Conservation (phyloP, 2,888 invertebrate genomes). For the Drosophila paranaensis region DNA sequence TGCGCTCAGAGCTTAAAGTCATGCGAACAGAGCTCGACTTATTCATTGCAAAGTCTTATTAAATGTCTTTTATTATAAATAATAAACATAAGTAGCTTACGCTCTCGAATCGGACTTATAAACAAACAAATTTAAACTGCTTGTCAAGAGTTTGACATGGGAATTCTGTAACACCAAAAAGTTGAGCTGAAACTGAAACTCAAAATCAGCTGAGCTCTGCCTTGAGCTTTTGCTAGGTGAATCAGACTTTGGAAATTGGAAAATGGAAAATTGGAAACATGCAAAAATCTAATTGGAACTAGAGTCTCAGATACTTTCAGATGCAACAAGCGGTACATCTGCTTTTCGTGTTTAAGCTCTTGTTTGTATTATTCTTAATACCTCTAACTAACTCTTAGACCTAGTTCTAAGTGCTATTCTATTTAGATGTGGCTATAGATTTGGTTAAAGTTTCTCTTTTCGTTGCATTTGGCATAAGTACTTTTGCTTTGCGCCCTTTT, state of each 20-base stretch:
- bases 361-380: background rate
- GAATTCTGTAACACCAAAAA: background rate
- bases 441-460: constrained; percentile 7
- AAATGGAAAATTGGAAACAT: too few species aligned
- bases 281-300: background rate
- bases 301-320: constrained; percentile 1
- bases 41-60: constrained; percentile 3
- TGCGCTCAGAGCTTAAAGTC: background rate
- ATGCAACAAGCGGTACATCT: background rate
- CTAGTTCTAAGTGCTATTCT: background rate
- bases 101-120: background rate
- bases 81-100: constrained; percentile 8
- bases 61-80: background rate
- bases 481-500: constrained; percentile 4
- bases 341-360: background rate
- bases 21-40: background rate
- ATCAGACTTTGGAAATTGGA: background rate
- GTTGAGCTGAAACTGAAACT: background rate
- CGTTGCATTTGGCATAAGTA: constrained; percentile 7
- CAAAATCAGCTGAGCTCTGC: background rate
- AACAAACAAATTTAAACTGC: background rate
- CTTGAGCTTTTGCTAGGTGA: background rate
- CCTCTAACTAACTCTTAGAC: background rate
- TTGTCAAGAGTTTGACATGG: constrained; percentile 5
- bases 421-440: background rate